Evolutionary conservation across 2,888 invertebrate genomes (phyloP), one percentile per base, ranked within the genome.

Genomic region (Dryobotodes eremita): DNA sequence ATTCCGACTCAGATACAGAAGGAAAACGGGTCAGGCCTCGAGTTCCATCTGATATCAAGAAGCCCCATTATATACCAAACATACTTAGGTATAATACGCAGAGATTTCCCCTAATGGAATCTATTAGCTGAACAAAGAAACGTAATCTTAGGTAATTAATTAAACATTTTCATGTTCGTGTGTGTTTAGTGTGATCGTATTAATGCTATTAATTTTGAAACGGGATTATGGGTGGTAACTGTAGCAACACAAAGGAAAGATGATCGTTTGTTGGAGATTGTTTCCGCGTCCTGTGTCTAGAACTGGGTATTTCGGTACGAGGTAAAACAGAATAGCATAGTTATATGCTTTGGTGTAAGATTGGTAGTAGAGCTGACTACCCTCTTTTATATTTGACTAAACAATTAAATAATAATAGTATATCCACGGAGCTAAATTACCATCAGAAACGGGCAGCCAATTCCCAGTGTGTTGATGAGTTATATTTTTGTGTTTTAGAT

Each of bases 71-170:
- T 82, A 80, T 78, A 70, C 53, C 66, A 77, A 82, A 89, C 61
- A 73, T 81, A 78, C 77, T 82, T 82, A 79, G 62, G 76, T 76
- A 83, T 79, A 86, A 86, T 80, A 83, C 86, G 68, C 71, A 78
- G 77, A 88, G 85, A 84, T 85, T 89, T 82, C 75, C 73, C 62
- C 74, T 89, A 88, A 89, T 89, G 82, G 85, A 88, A 81, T 88
- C 89, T 88, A 86, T 89, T 89, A 86, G 62, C 64, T 81, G 75
- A 83, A 88, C 87, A 89, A 88, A 88, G 86, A 85, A 77, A 81
- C 79, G 71, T 79, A 83, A 79, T 86, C 88, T 79, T 61, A 79
- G 61, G 69, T 86, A 82, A 82, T 84, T 89, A 84, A 86, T 87
- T 79, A 86, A 88, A 75, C 73, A 86, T 84, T 87, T 88, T 74